Conservation (phyloP, 2,113 vertebrate genomes). For the Octodon degus region DNA sequence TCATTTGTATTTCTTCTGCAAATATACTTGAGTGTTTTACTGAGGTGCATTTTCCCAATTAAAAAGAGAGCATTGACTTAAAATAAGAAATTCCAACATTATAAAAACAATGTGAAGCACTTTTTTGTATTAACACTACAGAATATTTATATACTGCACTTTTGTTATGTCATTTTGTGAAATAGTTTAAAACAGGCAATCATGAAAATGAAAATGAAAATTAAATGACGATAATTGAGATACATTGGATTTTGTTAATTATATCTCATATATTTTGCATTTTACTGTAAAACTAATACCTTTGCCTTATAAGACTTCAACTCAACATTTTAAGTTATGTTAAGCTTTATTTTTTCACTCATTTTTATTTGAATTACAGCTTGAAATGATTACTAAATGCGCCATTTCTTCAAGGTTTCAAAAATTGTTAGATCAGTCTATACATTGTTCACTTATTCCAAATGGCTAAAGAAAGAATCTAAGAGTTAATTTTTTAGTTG, state of each 20-base stretch:
- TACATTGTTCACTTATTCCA: background rate
- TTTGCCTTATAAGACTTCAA: background rate
- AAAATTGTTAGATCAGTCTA: background rate
- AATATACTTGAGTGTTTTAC: background rate
- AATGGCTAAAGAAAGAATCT: background rate
- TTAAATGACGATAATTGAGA: constrained; percentile 21
- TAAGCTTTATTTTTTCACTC: background rate
- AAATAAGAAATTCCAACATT: background rate
- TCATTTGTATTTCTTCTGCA: background rate
- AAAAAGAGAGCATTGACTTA: background rate
- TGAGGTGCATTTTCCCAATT: background rate
- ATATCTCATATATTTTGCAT: background rate
- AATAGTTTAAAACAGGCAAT: background rate
- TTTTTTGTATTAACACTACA: background rate
- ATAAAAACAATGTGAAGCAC: background rate
- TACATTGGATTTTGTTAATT: constrained; percentile 1
- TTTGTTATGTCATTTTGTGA: background rate
- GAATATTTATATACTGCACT: background rate
- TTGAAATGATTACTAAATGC: background rate
- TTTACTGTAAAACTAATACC: background rate
- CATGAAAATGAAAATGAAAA: background rate
- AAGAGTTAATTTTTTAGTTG: background rate
- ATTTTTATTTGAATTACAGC: background rate
- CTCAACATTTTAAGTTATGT: background rate
- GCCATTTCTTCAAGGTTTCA: background rate